phyloP scores from a whole-genome alignment of 2,113 vertebrate species.

The Melanocharis versteri region DNA sequence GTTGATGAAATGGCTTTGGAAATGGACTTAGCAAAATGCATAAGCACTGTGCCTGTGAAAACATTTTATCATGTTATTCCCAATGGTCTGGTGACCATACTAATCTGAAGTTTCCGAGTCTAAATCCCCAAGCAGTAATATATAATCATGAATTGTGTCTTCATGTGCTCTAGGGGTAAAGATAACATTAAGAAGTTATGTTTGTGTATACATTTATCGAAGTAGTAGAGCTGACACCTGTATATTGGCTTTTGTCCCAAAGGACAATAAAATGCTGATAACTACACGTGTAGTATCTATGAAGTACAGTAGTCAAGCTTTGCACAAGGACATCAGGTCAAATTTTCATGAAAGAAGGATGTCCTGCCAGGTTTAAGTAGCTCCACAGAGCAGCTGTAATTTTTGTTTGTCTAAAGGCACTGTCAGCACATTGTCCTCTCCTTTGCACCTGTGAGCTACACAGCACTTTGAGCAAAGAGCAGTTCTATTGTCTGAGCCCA shows the following conservation, averaged over 20 bases:
- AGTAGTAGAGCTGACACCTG: neutral
- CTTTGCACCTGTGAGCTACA: neutral
- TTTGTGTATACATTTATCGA: neutral
- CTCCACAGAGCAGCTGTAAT: neutral
- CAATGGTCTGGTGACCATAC: neutral
- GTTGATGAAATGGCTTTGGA: neutral
- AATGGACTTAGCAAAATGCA: neutral
- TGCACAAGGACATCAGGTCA: constrained; percentile 12
- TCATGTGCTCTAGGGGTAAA: neutral
- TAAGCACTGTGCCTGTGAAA: neutral
- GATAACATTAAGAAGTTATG: neutral
- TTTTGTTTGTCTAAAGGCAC: neutral
- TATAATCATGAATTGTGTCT: neutral
- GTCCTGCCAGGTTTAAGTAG: neutral
- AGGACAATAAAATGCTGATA: constrained; percentile 8
- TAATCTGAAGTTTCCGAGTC: neutral
- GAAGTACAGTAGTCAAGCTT: neutral
- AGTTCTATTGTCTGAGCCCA: neutral
- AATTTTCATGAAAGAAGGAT: neutral
- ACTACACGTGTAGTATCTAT: neutral
- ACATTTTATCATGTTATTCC: neutral
- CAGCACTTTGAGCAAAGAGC: neutral
- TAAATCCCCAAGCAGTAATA: neutral
- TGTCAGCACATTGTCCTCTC: neutral
- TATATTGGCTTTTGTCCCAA: neutral